Conservation (phyloP, 2,888 invertebrate species). For the Epistrophella euchroma region DNA sequence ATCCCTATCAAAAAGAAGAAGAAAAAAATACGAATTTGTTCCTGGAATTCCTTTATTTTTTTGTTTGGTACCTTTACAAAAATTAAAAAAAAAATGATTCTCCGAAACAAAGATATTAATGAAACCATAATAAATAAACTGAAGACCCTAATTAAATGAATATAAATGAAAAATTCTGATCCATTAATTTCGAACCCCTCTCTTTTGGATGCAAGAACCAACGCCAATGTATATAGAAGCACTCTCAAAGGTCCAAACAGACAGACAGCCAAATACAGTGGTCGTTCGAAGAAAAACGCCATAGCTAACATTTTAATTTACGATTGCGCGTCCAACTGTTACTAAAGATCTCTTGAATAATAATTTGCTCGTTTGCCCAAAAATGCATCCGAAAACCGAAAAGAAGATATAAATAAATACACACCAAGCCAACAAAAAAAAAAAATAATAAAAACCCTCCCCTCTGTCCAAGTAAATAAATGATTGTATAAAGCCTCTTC, state of each 20-base stretch:
- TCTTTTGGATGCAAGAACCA: constrained; percentile 9
- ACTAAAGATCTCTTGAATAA: constrained; percentile 75
- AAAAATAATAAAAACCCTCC: too few species aligned
- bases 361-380: constrained; percentile 65
- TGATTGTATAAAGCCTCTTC: constrained; percentile 2
- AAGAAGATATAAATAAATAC: not conserved
- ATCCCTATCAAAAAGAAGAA: not conserved
- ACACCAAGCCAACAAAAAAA: not conserved
- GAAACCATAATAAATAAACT: constrained; percentile 74
- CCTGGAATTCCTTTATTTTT: constrained; percentile 48
- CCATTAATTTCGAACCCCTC: constrained; percentile 67
- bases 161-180: constrained; percentile 74
- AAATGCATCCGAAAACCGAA: constrained; percentile 33
- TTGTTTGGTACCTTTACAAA: too few species aligned
- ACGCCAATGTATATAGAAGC: not conserved
- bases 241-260: not conserved
- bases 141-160: constrained; percentile 76
- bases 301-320: constrained; percentile 75
- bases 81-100: constrained; percentile 34
- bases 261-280: constrained; percentile 10
- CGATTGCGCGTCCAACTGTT: constrained; percentile 75
- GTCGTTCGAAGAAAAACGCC: constrained; percentile 35
- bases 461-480: constrained; percentile 12
- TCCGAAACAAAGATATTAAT: constrained; percentile 74
- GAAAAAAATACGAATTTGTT: constrained; percentile 43